phyloP scores from a whole-genome alignment of 2,113 vertebrate species.

The Pyxicephalus adspersus region DNA sequence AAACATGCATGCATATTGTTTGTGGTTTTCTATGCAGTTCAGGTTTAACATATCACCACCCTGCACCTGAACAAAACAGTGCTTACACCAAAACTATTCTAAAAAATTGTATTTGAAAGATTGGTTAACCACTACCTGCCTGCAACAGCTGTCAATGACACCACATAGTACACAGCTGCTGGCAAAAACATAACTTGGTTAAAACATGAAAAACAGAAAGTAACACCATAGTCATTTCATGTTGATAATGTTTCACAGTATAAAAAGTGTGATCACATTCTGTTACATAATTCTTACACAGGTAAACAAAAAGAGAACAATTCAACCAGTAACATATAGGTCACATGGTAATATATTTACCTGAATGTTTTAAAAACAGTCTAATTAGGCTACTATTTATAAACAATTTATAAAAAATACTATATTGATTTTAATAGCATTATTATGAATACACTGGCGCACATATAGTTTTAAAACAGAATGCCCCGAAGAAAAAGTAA shows the following conservation, averaged over 20 bases:
- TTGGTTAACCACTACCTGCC: slow-evolving; percentile 22
- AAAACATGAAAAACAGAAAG: slow-evolving; percentile 10
- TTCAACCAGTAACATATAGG: too few species aligned
- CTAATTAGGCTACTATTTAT: too few species aligned
- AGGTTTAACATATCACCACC: background rate
- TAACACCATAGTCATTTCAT: slow-evolving; percentile 2
- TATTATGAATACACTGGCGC: too few species aligned
- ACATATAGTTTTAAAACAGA: too few species aligned
- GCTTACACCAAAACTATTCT: background rate
- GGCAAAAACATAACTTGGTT: background rate
- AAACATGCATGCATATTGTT: too few species aligned
- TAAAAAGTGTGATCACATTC: background rate
- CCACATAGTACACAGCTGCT: slow-evolving; percentile 34
- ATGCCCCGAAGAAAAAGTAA: too few species aligned
- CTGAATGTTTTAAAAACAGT: too few species aligned
- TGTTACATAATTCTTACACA: background rate
- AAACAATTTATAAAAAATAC: too few species aligned
- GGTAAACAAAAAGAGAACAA: background rate
- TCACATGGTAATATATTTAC: too few species aligned
- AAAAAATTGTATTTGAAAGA: background rate
- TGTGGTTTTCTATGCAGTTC: background rate
- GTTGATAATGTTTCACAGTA: background rate
- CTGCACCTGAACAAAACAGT: background rate
- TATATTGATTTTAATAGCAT: too few species aligned
- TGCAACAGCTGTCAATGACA: slow-evolving; percentile 4